phyloP scores from a whole-genome alignment of 2,113 vertebrate genomes.

The Geothlypis trichas region DNA sequence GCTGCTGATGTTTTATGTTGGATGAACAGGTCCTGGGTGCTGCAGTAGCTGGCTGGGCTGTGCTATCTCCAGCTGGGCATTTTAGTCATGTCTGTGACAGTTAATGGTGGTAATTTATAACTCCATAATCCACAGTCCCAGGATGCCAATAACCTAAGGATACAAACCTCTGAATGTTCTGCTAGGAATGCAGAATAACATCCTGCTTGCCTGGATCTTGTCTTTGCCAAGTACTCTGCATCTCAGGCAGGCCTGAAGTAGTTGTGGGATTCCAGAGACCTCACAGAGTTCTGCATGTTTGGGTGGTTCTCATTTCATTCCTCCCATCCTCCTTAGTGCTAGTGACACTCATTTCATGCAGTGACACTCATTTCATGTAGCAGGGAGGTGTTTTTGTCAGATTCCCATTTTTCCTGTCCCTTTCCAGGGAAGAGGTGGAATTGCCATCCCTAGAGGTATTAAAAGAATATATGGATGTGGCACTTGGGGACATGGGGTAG shows the following conservation, averaged over 20 bases:
- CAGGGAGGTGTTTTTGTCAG: not conserved
- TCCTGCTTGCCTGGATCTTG: not conserved
- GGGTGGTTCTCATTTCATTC: not conserved
- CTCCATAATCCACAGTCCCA: not conserved
- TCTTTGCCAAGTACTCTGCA: not conserved
- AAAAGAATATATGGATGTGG: not conserved
- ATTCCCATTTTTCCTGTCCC: not conserved
- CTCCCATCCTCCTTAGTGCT: not conserved
- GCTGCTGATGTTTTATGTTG: not conserved
- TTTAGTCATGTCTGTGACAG: not conserved
- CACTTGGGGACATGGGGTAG: not conserved
- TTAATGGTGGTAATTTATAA: not conserved
- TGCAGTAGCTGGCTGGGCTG: not conserved
- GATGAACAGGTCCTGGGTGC: not conserved
- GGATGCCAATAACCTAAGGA: not conserved
- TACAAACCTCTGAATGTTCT: not conserved
- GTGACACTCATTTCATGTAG: not conserved
- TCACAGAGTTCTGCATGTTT: not conserved
- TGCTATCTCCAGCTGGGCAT: not conserved
- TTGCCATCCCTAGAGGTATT: not conserved
- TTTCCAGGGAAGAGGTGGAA: not conserved
- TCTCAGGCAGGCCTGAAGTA: not conserved
- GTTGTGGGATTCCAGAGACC: not conserved
- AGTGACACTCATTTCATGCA: not conserved
- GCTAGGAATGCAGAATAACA: not conserved